Evolutionary conservation across 2,888 invertebrate species (phyloP).

Genomic region (Ormia ochracea): DNA sequence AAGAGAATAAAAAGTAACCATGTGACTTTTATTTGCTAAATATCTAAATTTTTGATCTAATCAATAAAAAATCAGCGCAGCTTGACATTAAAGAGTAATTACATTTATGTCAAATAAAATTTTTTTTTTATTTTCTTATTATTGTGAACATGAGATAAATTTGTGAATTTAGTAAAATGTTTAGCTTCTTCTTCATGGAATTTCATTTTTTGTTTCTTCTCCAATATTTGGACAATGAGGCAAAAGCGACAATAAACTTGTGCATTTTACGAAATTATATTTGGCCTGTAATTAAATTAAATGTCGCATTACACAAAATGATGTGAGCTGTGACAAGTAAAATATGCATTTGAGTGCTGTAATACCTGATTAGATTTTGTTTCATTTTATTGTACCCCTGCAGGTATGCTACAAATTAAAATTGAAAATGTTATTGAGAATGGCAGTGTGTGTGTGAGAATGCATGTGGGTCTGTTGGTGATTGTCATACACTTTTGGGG

Average conservation of each 20-base stretch:
- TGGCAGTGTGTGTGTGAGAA: background rate
- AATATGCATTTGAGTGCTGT: constrained; percentile 39
- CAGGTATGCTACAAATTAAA: constrained; percentile 8
- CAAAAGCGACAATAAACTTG: constrained; percentile 2
- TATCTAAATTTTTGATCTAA: too few relatives aligned
- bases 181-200: background rate
- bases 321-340: constrained; percentile 5
- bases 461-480: background rate
- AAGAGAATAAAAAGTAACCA: too few relatives aligned
- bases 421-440: background rate
- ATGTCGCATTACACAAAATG: constrained; percentile 22
- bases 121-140: too few relatives aligned
- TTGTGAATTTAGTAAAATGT: background rate
- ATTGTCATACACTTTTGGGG: too few relatives aligned
- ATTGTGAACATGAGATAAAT: too few relatives aligned
- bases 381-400: background rate
- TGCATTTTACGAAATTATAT: background rate
- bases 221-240: constrained; percentile 7
- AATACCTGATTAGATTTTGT: too few relatives aligned
- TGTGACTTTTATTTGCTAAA: too few relatives aligned
- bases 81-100: too few relatives aligned
- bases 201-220: background rate
- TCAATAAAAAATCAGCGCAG: too few relatives aligned
- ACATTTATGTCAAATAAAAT: too few relatives aligned
- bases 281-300: constrained; percentile 42